Conservation (phyloP, 2,797 vertebrate species). For the Coranthus polyacanthus region DNA sequence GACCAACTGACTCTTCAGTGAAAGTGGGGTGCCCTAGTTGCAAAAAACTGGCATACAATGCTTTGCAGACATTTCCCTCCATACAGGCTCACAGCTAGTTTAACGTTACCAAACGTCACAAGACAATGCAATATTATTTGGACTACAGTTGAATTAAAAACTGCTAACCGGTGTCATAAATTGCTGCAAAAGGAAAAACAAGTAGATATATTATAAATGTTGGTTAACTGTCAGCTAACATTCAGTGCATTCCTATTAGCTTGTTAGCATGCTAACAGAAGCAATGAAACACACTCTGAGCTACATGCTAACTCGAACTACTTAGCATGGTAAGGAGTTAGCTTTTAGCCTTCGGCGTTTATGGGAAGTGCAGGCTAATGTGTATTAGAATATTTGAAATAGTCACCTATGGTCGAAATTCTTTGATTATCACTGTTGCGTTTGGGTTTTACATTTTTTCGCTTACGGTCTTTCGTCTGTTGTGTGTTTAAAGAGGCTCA, state of each 20-base stretch:
- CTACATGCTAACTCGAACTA: conserved; percentile 37
- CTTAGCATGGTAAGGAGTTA: conserved; percentile 6
- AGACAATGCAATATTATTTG: neutral
- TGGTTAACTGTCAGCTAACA: neutral
- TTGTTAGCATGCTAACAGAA: conserved; percentile 65
- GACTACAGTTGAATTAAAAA: neutral
- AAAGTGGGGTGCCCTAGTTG: conserved; percentile 59
- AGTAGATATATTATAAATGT: neutral
- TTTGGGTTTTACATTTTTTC: rapidly evolving
- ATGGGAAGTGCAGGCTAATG: neutral
- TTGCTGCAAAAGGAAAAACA: neutral
- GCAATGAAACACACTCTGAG: neutral
- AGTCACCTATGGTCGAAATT: rapidly evolving
- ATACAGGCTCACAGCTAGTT: conserved; percentile 86
- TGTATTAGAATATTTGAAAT: neutral
- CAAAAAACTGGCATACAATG: conserved; percentile 58
- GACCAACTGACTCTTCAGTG: conserved; percentile 20
- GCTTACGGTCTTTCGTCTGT: rapidly evolving
- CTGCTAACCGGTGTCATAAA: rapidly evolving
- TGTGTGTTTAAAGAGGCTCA: rapidly evolving
- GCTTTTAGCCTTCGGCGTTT: neutral
- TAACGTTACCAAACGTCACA: conserved; percentile 41
- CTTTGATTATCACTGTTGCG: rapidly evolving
- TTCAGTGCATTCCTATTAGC: conserved; percentile 29
- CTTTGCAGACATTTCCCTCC: conserved; percentile 82